Evolutionary conservation across 35 echinoderm and acorn worm genomes (phyloP).

Genomic region (Heliocidaris erythrogramma): DNA sequence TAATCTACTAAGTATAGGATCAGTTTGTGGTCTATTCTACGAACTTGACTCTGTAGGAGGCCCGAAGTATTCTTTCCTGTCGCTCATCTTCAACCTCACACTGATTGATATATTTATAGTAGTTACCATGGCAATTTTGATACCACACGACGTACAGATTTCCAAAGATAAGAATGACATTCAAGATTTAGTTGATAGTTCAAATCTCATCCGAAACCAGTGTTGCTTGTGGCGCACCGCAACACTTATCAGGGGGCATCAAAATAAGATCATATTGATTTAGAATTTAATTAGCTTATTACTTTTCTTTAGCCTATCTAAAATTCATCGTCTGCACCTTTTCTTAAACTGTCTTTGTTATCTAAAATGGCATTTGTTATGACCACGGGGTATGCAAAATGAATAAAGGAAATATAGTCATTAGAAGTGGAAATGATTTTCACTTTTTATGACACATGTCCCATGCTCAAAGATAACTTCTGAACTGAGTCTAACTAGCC

Average conservation of each 20-base stretch:
- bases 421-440: too few relatives aligned
- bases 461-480: not conserved
- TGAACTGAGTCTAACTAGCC: not conserved
- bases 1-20: not conserved
- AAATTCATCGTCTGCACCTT: too few relatives aligned
- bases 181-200: not conserved
- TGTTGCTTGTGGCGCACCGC: not conserved
- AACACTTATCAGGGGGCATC: not conserved
- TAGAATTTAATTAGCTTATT: too few relatives aligned
- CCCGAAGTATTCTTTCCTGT: not conserved
- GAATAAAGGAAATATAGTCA: not conserved
- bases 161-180: not conserved
- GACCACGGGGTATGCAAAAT: too few relatives aligned
- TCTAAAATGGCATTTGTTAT: too few relatives aligned
- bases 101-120: conserved; percentile 4
- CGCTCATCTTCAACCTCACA: not conserved
- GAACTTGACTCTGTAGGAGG: not conserved
- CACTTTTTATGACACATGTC: not conserved
- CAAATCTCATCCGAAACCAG: not conserved
- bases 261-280: too few relatives aligned
- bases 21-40: not conserved
- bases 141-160: not conserved
- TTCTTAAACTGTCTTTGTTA: too few relatives aligned
- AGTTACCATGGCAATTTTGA: not conserved
- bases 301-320: too few relatives aligned